Percentiles rank a stretch among this genome's conserved stretches.
Evolutionary conservation across 1,140 invertebrate genomes (phyloP).

Genomic region (Lutraria rhynchaena): DNA sequence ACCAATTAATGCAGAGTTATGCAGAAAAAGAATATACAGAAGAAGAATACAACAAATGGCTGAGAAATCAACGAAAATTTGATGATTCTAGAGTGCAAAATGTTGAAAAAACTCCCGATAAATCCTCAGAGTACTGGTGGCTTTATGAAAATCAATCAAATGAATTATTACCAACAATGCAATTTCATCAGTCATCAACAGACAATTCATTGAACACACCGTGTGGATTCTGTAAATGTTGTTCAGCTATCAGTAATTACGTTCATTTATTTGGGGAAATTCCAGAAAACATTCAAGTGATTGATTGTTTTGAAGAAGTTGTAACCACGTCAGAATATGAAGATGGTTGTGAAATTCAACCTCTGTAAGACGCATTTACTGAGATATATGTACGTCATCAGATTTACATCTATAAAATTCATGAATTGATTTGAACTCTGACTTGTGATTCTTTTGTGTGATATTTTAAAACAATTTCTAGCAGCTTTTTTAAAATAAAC

Average conservation of each 20-base stretch:
- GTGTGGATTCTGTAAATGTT: conserved; percentile 57
- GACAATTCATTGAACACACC: background rate
- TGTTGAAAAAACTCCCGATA: background rate
- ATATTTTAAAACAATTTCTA: too few species aligned
- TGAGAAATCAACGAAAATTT: conserved; percentile 15
- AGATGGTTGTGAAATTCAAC: too few species aligned
- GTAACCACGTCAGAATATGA: too few species aligned
- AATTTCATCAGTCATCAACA: background rate
- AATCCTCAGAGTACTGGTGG: conserved; percentile 50
- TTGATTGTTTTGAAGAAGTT: conserved; percentile 44
- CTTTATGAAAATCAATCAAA: conserved; percentile 13
- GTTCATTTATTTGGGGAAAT: conserved; percentile 51
- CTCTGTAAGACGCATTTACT: too few species aligned
- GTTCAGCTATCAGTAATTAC: conserved; percentile 48
- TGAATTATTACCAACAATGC: conserved; percentile 9
- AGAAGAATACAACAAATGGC: conserved; percentile 48
- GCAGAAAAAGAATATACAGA: conserved; percentile 49
- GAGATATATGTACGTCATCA: too few species aligned
- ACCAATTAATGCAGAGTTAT: conserved; percentile 33
- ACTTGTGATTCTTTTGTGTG: too few species aligned
- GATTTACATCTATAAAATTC: too few species aligned
- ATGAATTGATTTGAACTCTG: too few species aligned
- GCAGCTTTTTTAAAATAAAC: too few species aligned
- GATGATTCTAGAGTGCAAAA: background rate
- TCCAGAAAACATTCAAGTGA: conserved; percentile 56